These are phyloP conservation scores for Sparus aurata DNA, from an alignment of 2,797 vertebrate genomes.

Conservation along the genomic window DNA sequence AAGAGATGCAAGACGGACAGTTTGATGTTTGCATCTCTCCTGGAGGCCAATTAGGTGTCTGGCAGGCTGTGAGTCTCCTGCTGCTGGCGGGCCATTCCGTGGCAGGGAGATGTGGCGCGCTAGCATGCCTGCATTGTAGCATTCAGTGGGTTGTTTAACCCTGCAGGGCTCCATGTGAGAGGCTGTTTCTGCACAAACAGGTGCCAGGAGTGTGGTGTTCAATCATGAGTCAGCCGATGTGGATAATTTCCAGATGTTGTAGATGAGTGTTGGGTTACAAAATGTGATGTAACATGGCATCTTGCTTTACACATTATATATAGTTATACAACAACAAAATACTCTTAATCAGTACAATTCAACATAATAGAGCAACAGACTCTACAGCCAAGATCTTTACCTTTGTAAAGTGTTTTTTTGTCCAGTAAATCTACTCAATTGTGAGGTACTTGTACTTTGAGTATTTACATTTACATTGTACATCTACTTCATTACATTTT, in stretches of 20 bases:
- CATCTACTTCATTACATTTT: no score
- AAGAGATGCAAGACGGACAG: neutral
- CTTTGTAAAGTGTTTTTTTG: no score
- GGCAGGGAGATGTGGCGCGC: neutral
- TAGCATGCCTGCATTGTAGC: constrained; percentile 4
- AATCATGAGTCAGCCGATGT: constrained; percentile 23
- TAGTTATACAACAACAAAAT: neutral
- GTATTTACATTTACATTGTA: no score
- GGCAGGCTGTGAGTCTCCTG: constrained; percentile 18
- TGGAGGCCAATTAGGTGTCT: constrained; percentile 39
- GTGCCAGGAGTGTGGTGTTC: neutral
- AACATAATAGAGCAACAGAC: neutral
- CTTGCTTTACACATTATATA: neutral
- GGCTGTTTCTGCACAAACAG: constrained; percentile 15
- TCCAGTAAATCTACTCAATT: no score
- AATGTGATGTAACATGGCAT: no score
- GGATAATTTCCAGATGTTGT: constrained; percentile 12
- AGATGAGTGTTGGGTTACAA: neutral
- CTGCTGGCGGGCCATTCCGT: constrained; percentile 31
- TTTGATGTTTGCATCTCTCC: constrained; percentile 35
- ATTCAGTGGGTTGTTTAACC: neutral
- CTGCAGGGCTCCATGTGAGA: neutral
- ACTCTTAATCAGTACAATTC: neutral
- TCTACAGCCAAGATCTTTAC: neutral
- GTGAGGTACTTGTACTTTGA: no score